phyloP scores from a whole-genome alignment of 1,140 invertebrate genomes.

The Drosophila repletoides region DNA sequence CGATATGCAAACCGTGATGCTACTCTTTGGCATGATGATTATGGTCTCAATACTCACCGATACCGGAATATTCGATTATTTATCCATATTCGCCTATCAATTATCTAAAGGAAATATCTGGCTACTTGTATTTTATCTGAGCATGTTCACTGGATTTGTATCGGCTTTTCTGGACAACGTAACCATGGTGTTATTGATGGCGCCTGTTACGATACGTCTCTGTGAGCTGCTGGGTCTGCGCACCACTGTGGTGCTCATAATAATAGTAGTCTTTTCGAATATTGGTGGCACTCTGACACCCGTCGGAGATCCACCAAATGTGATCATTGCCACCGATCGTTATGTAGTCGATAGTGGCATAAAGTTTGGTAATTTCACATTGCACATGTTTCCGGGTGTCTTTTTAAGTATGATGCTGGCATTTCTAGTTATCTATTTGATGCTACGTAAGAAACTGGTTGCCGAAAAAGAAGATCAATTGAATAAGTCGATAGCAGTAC shows the following conservation, averaged over 20 bases:
- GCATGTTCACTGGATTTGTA: conserved; percentile 88
- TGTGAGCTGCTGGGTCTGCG: conserved; percentile 93
- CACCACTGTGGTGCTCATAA: conserved; percentile 89
- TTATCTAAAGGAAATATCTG: conserved; percentile 89
- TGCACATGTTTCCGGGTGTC: conserved; percentile 90
- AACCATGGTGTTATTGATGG: conserved; percentile 92
- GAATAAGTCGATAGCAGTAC: conserved; percentile 21
- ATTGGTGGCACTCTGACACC: conserved; percentile 92
- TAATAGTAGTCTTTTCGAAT: conserved; percentile 91
- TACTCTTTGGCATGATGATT: conserved; percentile 95
- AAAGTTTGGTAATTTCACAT: conserved; percentile 88
- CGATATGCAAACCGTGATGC: conserved; percentile 90
- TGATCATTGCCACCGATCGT: conserved; percentile 91
- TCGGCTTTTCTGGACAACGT: conserved; percentile 94
- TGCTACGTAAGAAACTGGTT: conserved; percentile 86
- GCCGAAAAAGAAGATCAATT: conserved; percentile 88
- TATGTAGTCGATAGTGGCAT: conserved; percentile 86
- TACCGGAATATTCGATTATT: conserved; percentile 92
- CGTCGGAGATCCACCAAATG: conserved; percentile 93
- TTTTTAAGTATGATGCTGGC: conserved; percentile 86
- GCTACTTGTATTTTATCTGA: conserved; percentile 90
- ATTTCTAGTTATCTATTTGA: conserved; percentile 86
- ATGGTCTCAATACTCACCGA: conserved; percentile 91
- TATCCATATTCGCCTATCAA: conserved; percentile 85
- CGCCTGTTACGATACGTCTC: conserved; percentile 91